These are phyloP conservation scores for Capricornis sumatraensis DNA, from an alignment of 2,113 vertebrate genomes.

Conservation along the genomic window DNA sequence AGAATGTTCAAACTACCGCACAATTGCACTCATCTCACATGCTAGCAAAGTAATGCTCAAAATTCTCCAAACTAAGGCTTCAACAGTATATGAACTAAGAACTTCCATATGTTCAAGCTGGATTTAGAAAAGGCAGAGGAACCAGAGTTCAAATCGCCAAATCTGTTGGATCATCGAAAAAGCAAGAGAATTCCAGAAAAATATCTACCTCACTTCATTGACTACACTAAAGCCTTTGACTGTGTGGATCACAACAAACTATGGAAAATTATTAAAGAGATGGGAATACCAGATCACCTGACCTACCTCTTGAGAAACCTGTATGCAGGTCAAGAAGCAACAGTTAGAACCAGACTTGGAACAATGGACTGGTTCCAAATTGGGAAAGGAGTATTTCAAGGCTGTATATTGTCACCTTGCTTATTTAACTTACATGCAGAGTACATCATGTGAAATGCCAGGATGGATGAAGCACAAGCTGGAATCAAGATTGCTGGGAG, in stretches of 20 bases:
- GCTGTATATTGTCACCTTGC: not conserved
- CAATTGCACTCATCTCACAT: not conserved
- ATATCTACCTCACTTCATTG: not conserved
- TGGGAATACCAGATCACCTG: not conserved
- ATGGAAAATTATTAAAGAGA: not conserved
- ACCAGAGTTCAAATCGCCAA: not conserved
- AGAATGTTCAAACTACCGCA: not conserved
- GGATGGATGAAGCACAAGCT: not conserved
- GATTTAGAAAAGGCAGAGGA: not conserved
- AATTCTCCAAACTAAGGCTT: not conserved
- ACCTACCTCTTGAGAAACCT: not conserved
- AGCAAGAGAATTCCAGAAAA: not conserved
- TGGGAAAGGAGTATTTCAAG: not conserved
- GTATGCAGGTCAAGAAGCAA: not conserved
- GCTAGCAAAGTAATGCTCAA: not conserved
- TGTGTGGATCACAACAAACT: not conserved
- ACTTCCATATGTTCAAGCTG: not conserved
- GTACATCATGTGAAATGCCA: not conserved
- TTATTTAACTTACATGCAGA: not conserved
- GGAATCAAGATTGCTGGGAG: not conserved
- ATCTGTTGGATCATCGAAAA: not conserved
- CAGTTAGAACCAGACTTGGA: not conserved
- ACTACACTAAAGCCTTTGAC: not conserved
- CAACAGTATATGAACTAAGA: not conserved
- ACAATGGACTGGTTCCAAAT: not conserved